A percentile compares a stretch with the other conserved stretches of the same genome.
Evolutionary conservation across 2,888 invertebrate genomes (phyloP).

Genomic region (Lepeophtheirus nordmannii): DNA sequence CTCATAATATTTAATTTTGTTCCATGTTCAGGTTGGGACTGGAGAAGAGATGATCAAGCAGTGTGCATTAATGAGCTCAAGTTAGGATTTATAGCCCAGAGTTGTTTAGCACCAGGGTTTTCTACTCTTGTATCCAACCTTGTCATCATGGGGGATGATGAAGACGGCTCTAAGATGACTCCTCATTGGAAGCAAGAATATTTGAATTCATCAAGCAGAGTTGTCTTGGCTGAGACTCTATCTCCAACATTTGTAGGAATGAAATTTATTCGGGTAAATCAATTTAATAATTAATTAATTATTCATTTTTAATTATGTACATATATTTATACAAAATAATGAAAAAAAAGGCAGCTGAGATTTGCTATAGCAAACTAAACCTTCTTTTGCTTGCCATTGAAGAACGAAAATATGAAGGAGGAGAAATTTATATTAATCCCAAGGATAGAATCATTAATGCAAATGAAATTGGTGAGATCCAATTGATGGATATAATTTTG

Average conservation of each 20-base stretch:
- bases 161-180: no score
- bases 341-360: slow-evolving; percentile 12
- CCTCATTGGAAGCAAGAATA: slow-evolving; percentile 14
- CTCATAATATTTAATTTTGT: not conserved
- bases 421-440: slow-evolving; percentile 20
- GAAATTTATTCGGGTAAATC: slow-evolving; percentile 9
- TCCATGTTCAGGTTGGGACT: slow-evolving; percentile 13
- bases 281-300: not conserved
- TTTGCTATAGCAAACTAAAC: slow-evolving; percentile 14
- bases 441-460: slow-evolving; percentile 15
- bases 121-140: slow-evolving; percentile 19
- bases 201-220: not conserved
- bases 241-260: slow-evolving; percentile 20
- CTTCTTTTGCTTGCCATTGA: slow-evolving; percentile 17
- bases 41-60: slow-evolving; percentile 23
- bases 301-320: not conserved
- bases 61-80: slow-evolving; percentile 21
- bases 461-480: not conserved
- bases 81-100: slow-evolving; percentile 15
- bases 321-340: not conserved
- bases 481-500: not conserved
- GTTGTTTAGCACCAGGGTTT: slow-evolving; percentile 19
- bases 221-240: slow-evolving; percentile 18
- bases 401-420: slow-evolving; percentile 22
- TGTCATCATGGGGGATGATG: not conserved